Evolutionary conservation across 30 jellyfish, hydroid and myxozoan genomes (phyloP), one percentile per base, ranked within the genome.

Genomic region (Hydractinia symbiolongicarpus): DNA sequence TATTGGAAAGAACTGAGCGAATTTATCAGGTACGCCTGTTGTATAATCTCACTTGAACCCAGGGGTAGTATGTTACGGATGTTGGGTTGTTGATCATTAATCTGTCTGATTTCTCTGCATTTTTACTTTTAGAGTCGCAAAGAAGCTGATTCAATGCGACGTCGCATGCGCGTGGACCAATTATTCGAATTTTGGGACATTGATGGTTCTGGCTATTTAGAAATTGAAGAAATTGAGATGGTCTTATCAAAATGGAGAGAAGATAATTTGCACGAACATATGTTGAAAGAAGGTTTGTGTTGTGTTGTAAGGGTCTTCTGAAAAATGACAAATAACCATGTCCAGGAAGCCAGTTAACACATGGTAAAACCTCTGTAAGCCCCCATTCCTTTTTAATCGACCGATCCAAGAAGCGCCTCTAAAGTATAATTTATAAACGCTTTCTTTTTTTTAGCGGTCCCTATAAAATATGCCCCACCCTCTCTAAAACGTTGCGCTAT

Each of bases 181-280:
- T 64, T 91, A 77, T 91, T 91, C 78, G 96, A 91, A 17, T 76
- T 91, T 5, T 91, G 98, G 98, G 98, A 91, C 20, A 81, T 83
- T 15, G 98, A 91, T 71, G 95, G 93, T 15, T 91, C 98, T 13
- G 98, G 98, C 5, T 91, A 73, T 61, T 74, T 91, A 76, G 98
- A 91, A 77, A 5, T 83, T 55, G 76, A 64, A 15, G 98, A 91
- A 81, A 76, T 91, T 16, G 96, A 91, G 75, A 81, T 75, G 78
- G 98, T 91, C 21, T 82, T 91, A 21, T 54, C 91, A 21, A 91
- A 86, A 67, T 91, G 98, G 98, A 60, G 95, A 51, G 92, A 91
- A 50, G 98, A 86, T 20, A 95, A 85, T 5, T 50, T 79, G 80
- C 64, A 55, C 53, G 81, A 77, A 10, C 53, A 60, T 49, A 70